phyloP scores from a whole-genome alignment of 2,797 vertebrate genomes.

The Sebastes miniatus region DNA sequence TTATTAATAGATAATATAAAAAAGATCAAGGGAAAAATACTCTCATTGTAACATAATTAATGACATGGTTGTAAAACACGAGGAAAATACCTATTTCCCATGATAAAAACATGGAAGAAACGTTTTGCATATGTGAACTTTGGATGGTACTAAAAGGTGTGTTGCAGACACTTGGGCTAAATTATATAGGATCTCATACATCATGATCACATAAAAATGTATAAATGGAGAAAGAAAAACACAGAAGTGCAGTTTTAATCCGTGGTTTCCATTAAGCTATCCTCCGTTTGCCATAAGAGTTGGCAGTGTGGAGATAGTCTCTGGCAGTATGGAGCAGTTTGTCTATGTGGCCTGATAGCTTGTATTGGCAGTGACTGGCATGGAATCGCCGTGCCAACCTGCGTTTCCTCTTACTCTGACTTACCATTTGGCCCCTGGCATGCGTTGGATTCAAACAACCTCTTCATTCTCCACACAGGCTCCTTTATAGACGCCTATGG shows the following conservation, averaged over 20 bases:
- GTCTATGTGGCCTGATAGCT: constrained; percentile 64
- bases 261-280: constrained; percentile 59
- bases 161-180: constrained; percentile 27
- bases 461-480: constrained; percentile 61
- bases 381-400: constrained; percentile 43
- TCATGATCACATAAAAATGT: constrained; percentile 45
- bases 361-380: constrained; percentile 71
- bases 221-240: constrained; percentile 58
- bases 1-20: constrained; percentile 3
- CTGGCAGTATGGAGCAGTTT: constrained; percentile 51
- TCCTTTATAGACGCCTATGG: constrained; percentile 50
- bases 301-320: constrained; percentile 49
- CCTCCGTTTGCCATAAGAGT: constrained; percentile 50
- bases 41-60: constrained; percentile 27
- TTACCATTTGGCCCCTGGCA: constrained; percentile 64
- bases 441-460: constrained; percentile 43
- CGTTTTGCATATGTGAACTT: constrained; percentile 31
- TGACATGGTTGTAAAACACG: constrained; percentile 34
- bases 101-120: constrained; percentile 13
- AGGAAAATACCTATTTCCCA: constrained; percentile 20
- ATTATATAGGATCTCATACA: constrained; percentile 46
- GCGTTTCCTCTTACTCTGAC: constrained; percentile 64
- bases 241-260: constrained; percentile 46
- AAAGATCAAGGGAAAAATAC: constrained; percentile 7
- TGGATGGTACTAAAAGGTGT: constrained; percentile 38